Base-by-base conservation (phyloP, 2,113 vertebrate species). In the Hipposideros armiger region DNA sequence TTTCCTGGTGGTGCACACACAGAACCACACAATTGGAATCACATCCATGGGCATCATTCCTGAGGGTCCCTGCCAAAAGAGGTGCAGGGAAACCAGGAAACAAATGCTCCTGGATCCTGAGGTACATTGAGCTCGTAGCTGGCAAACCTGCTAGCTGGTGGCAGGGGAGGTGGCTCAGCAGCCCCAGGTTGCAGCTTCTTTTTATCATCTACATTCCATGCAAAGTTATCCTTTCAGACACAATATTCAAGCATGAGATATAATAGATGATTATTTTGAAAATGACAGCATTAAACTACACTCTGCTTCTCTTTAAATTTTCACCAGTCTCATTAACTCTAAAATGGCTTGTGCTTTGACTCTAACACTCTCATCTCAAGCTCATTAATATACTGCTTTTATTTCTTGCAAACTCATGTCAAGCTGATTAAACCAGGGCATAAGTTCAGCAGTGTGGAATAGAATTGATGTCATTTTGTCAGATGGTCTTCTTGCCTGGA, bases 351-450 rank as follows among this genome's bases (percentile, higher is more conserved):
- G 11, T 89, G 50, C 86, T 96, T 91, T 95, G 42, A 92, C 73
- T 90, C 74, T 47, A 90, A 10, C 60, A 36, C 54, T 70, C 67
- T 76, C 84, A 78, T 93, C 76, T 90, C 83, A 73, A 94, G 19
- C 42, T 98, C 50, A 92, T 88, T 97, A 97, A 78, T 78, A 88
- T 58, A 85, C 42, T 81, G 8, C 42, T 96, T 95, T 95, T 90
- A 94, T 88, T 88, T 86, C 84, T 96, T 93, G 16, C 58, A 92
- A 97, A 87, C 6, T 85, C 64, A 60, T 91, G 76, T 95, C 80
- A 94, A 89, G 60, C 58, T 97, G 78, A 97, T 97, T 95, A 97
- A 89, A 91, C 67, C 58, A 64, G 85, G 72, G 50, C 82, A n/a
- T 54, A 94, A 96, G 42, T 94, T 94, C 95, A 98, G 91, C 76